phyloP scores from a whole-genome alignment of 2,113 vertebrate species.

The Calonectris borealis region DNA sequence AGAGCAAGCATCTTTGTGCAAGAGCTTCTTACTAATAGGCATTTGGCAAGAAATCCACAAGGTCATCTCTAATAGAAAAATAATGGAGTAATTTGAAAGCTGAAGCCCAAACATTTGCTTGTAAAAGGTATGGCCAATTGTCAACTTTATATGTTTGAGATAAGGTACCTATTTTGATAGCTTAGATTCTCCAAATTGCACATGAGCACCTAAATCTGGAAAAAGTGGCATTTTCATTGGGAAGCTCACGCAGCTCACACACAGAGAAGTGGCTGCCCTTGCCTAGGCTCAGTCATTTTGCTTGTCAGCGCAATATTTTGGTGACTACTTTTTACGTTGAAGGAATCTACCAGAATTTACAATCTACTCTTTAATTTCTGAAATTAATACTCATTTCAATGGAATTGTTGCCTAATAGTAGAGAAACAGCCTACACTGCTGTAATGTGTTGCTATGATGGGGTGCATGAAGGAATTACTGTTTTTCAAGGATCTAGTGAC shows the following conservation, averaged over 20 bases:
- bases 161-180: neutral
- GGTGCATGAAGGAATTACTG: neutral
- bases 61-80: neutral
- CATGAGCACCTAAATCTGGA: neutral
- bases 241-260: neutral
- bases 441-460: neutral
- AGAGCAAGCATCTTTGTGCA: neutral
- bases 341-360: neutral
- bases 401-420: neutral
- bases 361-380: neutral
- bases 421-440: neutral
- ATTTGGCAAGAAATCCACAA: neutral
- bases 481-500: neutral
- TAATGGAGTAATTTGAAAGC: neutral
- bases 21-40: neutral
- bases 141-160: neutral
- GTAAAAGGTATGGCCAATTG: neutral
- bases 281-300: neutral
- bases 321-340: neutral
- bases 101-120: neutral
- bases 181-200: neutral
- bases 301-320: neutral
- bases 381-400: neutral
- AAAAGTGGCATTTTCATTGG: neutral
- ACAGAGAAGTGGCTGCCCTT: neutral